Evolutionary conservation across 1,140 invertebrate genomes (phyloP).

Genomic region (Nebria ingens): DNA sequence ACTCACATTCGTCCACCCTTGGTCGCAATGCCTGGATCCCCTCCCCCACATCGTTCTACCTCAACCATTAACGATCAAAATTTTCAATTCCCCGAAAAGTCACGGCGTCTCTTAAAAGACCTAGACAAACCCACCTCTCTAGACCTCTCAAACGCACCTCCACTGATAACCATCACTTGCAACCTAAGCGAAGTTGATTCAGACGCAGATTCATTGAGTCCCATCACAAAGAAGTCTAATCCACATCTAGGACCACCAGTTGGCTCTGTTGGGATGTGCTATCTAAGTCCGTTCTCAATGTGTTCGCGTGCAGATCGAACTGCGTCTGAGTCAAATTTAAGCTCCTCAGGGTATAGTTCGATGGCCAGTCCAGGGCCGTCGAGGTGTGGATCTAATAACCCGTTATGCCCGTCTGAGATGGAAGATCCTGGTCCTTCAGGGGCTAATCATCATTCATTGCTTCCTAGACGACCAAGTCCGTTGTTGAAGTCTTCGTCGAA

Average conservation of each 20-base stretch:
- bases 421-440: constrained; percentile 49
- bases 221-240: constrained; percentile 34
- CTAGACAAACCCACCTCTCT: constrained; percentile 49
- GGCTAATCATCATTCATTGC: constrained; percentile 29
- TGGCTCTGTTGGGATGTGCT: constrained; percentile 49
- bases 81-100: constrained; percentile 29
- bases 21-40: constrained; percentile 41
- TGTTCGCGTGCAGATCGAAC: constrained; percentile 53
- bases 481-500: constrained; percentile 41
- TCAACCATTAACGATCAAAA: constrained; percentile 20
- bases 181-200: constrained; percentile 64
- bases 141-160: constrained; percentile 52
- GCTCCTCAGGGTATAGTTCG: constrained; percentile 71
- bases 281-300: constrained; percentile 65
- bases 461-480: constrained; percentile 38
- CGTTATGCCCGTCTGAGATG: constrained; percentile 56
- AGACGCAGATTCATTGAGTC: constrained; percentile 52
- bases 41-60: constrained; percentile 46
- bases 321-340: constrained; percentile 68
- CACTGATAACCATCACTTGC: constrained; percentile 62
- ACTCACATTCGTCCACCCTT: constrained; percentile 32
- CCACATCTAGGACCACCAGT: constrained; percentile 27
- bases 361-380: constrained; percentile 70
- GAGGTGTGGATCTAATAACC: constrained; percentile 64
- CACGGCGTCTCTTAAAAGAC: constrained; percentile 35